These are phyloP conservation scores for Gavialis gangeticus DNA, from an alignment of 2,113 vertebrate genomes.

Conservation along the genomic window DNA sequence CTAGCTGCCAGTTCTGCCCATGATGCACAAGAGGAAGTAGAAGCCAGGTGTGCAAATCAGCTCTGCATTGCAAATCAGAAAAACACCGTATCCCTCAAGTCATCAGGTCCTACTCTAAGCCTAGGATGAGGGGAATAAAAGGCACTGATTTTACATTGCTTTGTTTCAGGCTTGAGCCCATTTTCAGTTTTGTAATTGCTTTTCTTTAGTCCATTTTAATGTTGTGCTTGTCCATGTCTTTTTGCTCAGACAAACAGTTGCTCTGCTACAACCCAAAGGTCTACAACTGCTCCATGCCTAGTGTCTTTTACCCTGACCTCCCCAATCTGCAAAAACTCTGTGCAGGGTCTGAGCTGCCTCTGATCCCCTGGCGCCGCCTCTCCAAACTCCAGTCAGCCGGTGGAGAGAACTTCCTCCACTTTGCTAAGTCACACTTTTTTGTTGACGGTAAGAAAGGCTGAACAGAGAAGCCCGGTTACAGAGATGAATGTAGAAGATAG, in stretches of 20 bases:
- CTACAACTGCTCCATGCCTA: slow-evolving; percentile 90
- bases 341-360: slow-evolving; percentile 54
- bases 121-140: background rate
- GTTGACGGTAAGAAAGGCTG: slow-evolving; percentile 85
- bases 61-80: background rate
- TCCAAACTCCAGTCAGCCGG: slow-evolving; percentile 80
- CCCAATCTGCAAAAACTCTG: slow-evolving; percentile 84
- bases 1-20: background rate
- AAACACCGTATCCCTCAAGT: too few relatives aligned
- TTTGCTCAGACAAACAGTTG: slow-evolving; percentile 86
- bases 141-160: background rate
- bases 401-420: slow-evolving; percentile 88
- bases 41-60: background rate
- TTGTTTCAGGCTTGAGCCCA: background rate
- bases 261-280: slow-evolving; percentile 85
- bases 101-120: too few relatives aligned
- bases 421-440: slow-evolving; percentile 87
- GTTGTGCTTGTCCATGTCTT: slow-evolving; percentile 6
- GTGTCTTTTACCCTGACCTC: slow-evolving; percentile 79
- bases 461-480: background rate
- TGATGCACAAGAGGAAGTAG: background rate
- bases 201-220: background rate
- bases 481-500: background rate
- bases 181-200: background rate
- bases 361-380: slow-evolving; percentile 58